Evolutionary conservation across 2,113 vertebrate genomes (phyloP).

Genomic region (Steatornis caripensis): DNA sequence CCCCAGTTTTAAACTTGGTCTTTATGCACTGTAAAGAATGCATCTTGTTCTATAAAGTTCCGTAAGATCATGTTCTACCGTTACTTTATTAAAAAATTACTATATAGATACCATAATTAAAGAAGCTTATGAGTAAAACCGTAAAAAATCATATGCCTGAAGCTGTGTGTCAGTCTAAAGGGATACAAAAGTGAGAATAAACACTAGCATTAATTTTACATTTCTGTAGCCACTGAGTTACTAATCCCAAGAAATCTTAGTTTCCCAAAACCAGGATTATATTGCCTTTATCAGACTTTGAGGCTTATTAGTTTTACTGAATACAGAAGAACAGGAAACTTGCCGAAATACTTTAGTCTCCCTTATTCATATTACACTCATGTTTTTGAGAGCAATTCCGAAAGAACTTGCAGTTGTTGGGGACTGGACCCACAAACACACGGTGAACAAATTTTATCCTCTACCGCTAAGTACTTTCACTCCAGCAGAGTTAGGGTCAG

Average conservation of each 20-base stretch:
- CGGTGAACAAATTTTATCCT: background rate
- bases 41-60: background rate
- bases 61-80: background rate
- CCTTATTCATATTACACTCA: background rate
- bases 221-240: background rate
- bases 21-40: background rate
- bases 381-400: background rate
- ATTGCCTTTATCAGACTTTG: background rate
- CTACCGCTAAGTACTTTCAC: background rate
- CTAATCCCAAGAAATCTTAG: background rate
- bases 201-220: background rate
- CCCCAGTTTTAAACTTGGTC: background rate
- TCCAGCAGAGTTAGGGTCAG: background rate
- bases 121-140: background rate
- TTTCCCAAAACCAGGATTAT: background rate
- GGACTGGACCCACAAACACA: background rate
- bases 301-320: background rate
- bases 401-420: background rate
- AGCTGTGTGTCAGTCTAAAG: background rate
- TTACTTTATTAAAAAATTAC: background rate
- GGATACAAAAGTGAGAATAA: background rate
- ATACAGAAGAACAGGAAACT: background rate
- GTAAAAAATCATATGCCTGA: background rate
- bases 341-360: background rate
- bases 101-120: background rate